Evolutionary conservation across 2,888 invertebrate species (phyloP), one percentile per base, ranked within the genome.

Genomic region (Xanthia icteritia): DNA sequence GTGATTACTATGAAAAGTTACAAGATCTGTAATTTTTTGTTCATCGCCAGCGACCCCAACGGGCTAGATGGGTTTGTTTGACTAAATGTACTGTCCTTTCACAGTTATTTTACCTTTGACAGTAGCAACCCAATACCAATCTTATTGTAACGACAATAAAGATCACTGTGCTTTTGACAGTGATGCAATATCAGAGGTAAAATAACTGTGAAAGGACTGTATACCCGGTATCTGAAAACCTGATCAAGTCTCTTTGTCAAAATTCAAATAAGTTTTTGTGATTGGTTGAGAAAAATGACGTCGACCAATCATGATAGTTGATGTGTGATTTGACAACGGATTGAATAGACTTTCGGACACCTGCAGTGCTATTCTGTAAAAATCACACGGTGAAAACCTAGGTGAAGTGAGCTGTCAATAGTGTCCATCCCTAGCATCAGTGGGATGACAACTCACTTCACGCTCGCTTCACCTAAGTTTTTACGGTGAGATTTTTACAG

Each of bases 161-260:
- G 17, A 56, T 31, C 23, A 56, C 20, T 31, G 8, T 27, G 45
- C 20, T 66, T 66, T 66, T 45, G 20, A 48, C 45, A 66, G 20
- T 31, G 67, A 31, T 31, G 15, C 5, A 17, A 42, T 27, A 42
- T 42, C 31, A 23, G 56, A 56, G 23, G 9, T 36, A 36, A 63
- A 68, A 20, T 20, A 36, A 23, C 3, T 20, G n/a, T 36, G 17
- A n/a, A 36, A n/a, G 31, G 0, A 73, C 73, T 42, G n/a, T 31
- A 63, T 36, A 20, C 36, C 75, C 20, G 8, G 56, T 48, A 75
- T 31, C 23, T 81, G 13, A 42, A 51, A 45, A n/a, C n/a, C 31
- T 72, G 20, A 45, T 45, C 27, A 45, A 75, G 42, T 36, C 27
- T 27, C 13, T 39, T 54, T 51, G n/a, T 27, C 51, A 42, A 78